Percentiles rank a stretch among this genome's conserved stretches.
These are phyloP conservation scores for Heliconius eleuchia DNA, from an alignment of 1,140 invertebrate genomes.

Conservation along the genomic window DNA sequence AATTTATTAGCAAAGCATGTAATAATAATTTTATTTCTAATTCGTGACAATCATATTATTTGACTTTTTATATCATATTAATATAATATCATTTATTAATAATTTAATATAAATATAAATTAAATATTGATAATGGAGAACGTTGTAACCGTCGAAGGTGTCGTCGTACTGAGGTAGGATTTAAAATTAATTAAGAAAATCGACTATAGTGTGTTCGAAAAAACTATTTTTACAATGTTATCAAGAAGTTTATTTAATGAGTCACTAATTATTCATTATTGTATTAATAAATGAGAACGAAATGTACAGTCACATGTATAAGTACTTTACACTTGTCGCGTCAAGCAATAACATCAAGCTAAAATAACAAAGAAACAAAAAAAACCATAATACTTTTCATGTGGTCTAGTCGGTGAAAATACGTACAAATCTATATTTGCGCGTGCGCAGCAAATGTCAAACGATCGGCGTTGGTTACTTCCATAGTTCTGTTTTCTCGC, in stretches of 20 bases:
- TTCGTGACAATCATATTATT: not conserved
- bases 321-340: not conserved
- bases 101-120: too few species aligned
- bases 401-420: conserved; percentile 26
- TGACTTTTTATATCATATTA: not conserved
- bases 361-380: conserved; percentile 17
- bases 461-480: conserved; percentile 2
- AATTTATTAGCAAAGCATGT: not conserved
- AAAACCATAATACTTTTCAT: not conserved
- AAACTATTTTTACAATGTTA: not conserved
- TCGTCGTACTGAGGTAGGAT: conserved; percentile 50
- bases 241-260: not conserved
- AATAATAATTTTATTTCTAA: not conserved
- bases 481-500: not conserved
- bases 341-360: not conserved
- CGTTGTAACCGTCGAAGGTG: conserved; percentile 55
- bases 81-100: not conserved
- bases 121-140: conserved; percentile 25
- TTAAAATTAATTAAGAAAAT: not conserved
- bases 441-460: conserved; percentile 51
- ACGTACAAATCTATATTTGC: conserved; percentile 53
- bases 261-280: not conserved
- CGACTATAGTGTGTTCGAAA: not conserved
- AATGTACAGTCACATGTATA: not conserved
- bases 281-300: conserved; percentile 4